phyloP scores from a whole-genome alignment of 1,140 invertebrate genomes.

The Drosophila pruinosa region DNA sequence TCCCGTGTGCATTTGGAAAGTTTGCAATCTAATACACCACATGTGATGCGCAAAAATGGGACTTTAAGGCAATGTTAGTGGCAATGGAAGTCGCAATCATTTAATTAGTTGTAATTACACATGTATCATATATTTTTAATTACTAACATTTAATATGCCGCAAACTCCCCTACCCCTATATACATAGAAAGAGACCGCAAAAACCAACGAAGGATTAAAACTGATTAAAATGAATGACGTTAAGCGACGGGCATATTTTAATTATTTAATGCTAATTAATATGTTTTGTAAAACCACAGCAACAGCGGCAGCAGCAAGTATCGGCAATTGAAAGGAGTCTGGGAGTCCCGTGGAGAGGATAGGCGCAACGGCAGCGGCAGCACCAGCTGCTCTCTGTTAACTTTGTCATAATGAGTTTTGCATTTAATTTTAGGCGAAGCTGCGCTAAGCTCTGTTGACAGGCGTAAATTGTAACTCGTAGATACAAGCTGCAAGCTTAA shows the following conservation, averaged over 20 bases:
- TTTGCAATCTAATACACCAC: too few relatives aligned
- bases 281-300: slow-evolving; percentile 78
- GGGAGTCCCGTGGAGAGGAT: background rate
- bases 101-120: slow-evolving; percentile 47
- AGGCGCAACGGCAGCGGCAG: background rate
- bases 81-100: background rate
- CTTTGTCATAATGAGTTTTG: slow-evolving; percentile 79
- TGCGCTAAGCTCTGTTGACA: slow-evolving; percentile 72
- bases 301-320: slow-evolving; percentile 28
- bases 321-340: background rate
- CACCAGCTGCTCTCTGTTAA: slow-evolving; percentile 67
- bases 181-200: slow-evolving; percentile 47
- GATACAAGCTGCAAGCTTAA: slow-evolving; percentile 47
- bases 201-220: slow-evolving; percentile 69
- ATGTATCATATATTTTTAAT: slow-evolving; percentile 53
- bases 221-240: slow-evolving; percentile 80
- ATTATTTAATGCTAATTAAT: slow-evolving; percentile 82
- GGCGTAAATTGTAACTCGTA: slow-evolving; percentile 57
- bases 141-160: slow-evolving; percentile 62
- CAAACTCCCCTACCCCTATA: background rate
- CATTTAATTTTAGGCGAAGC: slow-evolving; percentile 72
- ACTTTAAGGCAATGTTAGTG: too few relatives aligned
- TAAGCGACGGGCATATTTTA: slow-evolving; percentile 78
- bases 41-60: background rate
- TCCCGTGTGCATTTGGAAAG: too few relatives aligned